Base-by-base conservation (phyloP, 2,113 vertebrate species). In the Pungitius pungitius region DNA sequence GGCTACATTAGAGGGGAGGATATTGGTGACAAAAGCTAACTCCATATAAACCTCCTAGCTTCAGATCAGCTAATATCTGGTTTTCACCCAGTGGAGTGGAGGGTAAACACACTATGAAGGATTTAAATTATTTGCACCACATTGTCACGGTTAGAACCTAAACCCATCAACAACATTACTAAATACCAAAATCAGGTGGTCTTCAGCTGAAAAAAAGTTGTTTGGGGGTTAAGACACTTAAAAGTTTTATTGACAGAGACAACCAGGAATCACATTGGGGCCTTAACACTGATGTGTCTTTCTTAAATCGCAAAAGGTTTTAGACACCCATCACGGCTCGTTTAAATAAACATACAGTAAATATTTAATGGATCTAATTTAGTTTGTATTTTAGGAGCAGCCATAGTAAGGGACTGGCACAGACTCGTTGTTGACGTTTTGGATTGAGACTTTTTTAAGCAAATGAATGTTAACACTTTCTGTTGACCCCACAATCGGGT, bases 371-470 rank as follows among this genome's bases (percentile, higher is more conserved):
- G 20, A 7, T 14, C 13, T 55, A 18, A 26, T 1, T 2, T 42
- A 24, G 35, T 54, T 22, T 71, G 9, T 27, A 13, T 70, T 69
- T 43, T 15, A 57, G 52, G 22, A 69, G 39, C 15, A 54, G 39
- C 8, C 8, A 45, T 43, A 20, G 26, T 20, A 33, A 42, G 4
- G 20, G 24, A 49, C 26, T 20, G 12, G 8, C 30, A 2, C 49
- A 12, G n/a, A 37, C 39, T 33, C 24, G 24, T 37, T 35, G 2
- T 43, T 14, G 10, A 51, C 12, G 18, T 33, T 42, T n/a, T 13
- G 13, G 5, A 17, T 6, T 3, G 24, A 57, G 11, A 55, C 14
- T 54, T 55, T 24, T 49, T 10, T 67, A n/a, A 54, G 58, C 59
- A 37, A 5, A 3, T 37, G 7, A 37, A 45, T 57, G 8, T 40